phyloP scores from a whole-genome alignment of 2,113 vertebrate species.

The Lichenostomus cassidix region DNA sequence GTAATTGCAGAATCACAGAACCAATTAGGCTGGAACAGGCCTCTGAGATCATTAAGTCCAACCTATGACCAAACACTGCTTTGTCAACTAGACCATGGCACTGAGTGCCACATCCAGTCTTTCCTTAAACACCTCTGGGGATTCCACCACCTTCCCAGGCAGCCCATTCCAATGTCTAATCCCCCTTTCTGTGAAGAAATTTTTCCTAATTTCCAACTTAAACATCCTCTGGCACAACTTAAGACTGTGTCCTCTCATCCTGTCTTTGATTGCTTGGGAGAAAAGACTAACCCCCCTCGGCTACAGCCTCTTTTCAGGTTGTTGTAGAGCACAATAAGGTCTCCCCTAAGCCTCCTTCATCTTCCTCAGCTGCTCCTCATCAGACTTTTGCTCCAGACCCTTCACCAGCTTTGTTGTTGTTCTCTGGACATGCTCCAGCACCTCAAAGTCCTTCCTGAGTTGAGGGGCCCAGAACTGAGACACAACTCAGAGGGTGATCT shows the following conservation, averaged over 20 bases:
- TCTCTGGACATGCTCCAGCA: background rate
- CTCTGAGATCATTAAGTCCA: background rate
- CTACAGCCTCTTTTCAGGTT: background rate
- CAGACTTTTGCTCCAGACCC: background rate
- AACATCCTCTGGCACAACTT: background rate
- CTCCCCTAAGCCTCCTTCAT: background rate
- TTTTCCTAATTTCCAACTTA: background rate
- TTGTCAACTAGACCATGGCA: background rate
- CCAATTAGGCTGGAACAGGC: background rate
- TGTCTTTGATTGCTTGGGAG: background rate
- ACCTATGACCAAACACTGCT: background rate
- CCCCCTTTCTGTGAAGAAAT: background rate
- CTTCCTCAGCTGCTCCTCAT: background rate
- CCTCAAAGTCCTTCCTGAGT: background rate
- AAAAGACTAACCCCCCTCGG: background rate
- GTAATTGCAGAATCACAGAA: background rate
- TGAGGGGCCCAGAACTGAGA: background rate
- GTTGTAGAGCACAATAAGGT: background rate
- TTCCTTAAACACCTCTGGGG: background rate
- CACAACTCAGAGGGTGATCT: background rate
- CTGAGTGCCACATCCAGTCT: fast-evolving
- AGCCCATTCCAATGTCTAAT: background rate
- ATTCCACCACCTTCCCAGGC: background rate
- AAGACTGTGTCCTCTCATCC: background rate
- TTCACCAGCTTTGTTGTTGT: background rate